phyloP scores from a whole-genome alignment of 92 coral and sea anemone genomes.

The Porites rus region DNA sequence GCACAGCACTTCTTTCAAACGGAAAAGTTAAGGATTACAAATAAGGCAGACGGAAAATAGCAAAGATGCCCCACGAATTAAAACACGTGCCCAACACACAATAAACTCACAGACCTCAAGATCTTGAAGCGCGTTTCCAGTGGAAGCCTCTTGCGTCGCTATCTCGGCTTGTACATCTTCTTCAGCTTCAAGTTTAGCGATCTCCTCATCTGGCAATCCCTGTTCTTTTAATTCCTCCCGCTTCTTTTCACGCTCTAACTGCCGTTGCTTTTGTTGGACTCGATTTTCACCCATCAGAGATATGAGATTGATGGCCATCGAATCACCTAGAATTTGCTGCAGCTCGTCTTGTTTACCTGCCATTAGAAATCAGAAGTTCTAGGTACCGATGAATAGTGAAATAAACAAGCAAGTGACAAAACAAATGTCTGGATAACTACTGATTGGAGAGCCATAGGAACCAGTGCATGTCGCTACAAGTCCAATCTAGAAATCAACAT shows the following conservation, averaged over 20 bases:
- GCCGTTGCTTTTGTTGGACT: slow-evolving; percentile 78
- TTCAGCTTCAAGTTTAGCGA: slow-evolving; percentile 81
- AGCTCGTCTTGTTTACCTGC: slow-evolving; percentile 92
- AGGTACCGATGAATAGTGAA: too few species aligned
- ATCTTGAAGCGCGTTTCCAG: slow-evolving; percentile 85
- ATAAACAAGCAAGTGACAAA: too few species aligned
- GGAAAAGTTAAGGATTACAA: too few species aligned
- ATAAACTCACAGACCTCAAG: slow-evolving; percentile 68
- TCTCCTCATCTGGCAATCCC: slow-evolving; percentile 87
- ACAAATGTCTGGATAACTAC: too few species aligned
- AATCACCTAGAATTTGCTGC: slow-evolving; percentile 85
- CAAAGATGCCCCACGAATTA: neutral
- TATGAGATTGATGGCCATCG: slow-evolving; percentile 72
- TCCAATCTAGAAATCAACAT: too few species aligned
- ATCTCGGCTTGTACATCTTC: slow-evolving; percentile 88
- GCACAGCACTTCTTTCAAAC: too few species aligned
- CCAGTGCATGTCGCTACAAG: too few species aligned
- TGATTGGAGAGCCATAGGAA: too few species aligned
- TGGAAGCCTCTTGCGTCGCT: slow-evolving; percentile 71
- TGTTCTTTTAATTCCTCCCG: slow-evolving; percentile 79
- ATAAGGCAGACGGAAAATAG: too few species aligned
- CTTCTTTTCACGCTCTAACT: slow-evolving; percentile 80
- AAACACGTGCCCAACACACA: neutral
- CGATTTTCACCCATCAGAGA: slow-evolving; percentile 90
- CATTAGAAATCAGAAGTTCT: neutral